phyloP scores from a whole-genome alignment of 2,113 vertebrate species.

The Hucho hucho region DNA sequence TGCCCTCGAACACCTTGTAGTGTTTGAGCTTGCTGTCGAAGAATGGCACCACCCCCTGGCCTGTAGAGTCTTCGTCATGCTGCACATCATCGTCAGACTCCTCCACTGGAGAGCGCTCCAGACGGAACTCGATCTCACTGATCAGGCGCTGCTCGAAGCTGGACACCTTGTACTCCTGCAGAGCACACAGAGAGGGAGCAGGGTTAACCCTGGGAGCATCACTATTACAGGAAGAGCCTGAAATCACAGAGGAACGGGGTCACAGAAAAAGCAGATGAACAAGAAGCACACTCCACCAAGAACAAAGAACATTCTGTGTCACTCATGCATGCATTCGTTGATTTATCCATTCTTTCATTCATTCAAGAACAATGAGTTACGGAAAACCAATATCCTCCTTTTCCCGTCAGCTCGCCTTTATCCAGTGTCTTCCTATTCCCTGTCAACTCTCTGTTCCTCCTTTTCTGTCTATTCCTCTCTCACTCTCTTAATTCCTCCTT shows the following conservation, averaged over 20 bases:
- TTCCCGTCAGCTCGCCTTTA: constrained; percentile 3
- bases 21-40: constrained; percentile 92
- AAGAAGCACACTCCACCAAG: constrained; percentile 5
- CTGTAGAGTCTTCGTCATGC: constrained; percentile 74
- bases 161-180: constrained; percentile 96
- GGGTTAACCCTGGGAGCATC: neutral
- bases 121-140: constrained; percentile 94
- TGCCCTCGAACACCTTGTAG: constrained; percentile 95
- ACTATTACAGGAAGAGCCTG: neutral
- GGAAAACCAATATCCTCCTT: neutral
- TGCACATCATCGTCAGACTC: constrained; percentile 88
- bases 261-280: neutral
- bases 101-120: constrained; percentile 92
- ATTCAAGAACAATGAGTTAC: neutral
- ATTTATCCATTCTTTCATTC: neutral
- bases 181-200: neutral
- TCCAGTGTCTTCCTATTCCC: constrained; percentile 18
- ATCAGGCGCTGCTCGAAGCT: constrained; percentile 98
- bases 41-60: constrained; percentile 71
- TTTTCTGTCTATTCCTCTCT: neutral
- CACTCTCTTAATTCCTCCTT: constrained; percentile 3
- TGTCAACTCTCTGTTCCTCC: constrained; percentile 23
- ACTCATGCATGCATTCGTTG: neutral
- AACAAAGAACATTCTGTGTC: neutral
- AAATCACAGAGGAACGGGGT: neutral